Conservation (phyloP, 2,113 vertebrate species). For the Trogon surrucura region DNA sequence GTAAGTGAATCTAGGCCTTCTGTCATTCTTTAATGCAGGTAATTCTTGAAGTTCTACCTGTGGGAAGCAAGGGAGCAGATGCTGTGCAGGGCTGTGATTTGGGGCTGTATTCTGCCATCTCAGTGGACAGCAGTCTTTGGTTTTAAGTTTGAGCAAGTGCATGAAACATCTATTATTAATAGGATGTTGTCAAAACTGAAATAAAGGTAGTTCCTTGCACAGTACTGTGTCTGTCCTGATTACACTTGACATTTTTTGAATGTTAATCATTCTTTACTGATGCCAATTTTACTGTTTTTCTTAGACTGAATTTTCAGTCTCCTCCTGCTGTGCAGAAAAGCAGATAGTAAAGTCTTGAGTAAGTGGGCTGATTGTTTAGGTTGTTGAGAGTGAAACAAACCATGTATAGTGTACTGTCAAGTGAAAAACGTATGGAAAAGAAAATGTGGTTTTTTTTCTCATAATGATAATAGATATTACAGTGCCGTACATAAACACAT, state of each 20-base stretch:
- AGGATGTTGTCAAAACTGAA: not conserved
- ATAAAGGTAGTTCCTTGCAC: not conserved
- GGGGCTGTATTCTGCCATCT: not conserved
- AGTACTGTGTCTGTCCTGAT: not conserved
- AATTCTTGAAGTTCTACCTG: not conserved
- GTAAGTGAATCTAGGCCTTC: conserved; percentile 72
- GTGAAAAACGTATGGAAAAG: not conserved
- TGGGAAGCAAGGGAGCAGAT: not conserved
- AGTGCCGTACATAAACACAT: not conserved
- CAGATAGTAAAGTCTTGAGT: not conserved
- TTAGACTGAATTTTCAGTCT: not conserved
- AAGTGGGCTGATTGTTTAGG: not conserved
- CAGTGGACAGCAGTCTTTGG: not conserved
- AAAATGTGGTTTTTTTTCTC: not conserved
- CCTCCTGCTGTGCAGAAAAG: not conserved
- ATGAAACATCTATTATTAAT: not conserved
- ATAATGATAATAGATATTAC: not conserved
- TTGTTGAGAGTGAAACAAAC: not conserved
- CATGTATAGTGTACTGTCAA: not conserved
- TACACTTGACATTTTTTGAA: not conserved
- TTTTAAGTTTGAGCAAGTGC: not conserved
- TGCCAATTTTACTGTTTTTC: not conserved
- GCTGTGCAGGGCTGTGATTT: not conserved
- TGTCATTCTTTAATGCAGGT: not conserved
- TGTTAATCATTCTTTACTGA: not conserved